Evolutionary conservation across 2,113 vertebrate species (phyloP).

Genomic region (Synodontis membranacea): DNA sequence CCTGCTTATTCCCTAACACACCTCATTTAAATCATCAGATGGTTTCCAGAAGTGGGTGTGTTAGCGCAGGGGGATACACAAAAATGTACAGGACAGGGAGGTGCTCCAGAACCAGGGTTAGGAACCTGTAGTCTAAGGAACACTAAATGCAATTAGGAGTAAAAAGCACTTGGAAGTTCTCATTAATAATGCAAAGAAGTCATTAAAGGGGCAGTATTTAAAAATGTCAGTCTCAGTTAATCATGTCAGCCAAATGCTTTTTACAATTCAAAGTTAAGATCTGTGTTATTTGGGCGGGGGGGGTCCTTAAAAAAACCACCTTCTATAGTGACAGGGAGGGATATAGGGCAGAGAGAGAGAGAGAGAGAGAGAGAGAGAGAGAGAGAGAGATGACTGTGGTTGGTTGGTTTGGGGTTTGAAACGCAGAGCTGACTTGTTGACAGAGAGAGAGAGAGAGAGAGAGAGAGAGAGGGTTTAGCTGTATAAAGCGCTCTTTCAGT

Average conservation of each 20-base stretch:
- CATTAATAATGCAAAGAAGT: background rate
- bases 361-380: slow-evolving; percentile 25
- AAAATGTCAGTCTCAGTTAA: background rate
- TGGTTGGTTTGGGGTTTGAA: slow-evolving; percentile 26
- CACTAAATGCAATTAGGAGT: background rate
- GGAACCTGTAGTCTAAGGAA: background rate
- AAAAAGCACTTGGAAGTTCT: background rate
- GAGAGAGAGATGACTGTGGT: slow-evolving; percentile 36
- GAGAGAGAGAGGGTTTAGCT: slow-evolving; percentile 11
- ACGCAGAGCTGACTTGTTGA: slow-evolving; percentile 1
- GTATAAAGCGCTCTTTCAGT: slow-evolving; percentile 76
- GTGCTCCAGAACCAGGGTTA: background rate
- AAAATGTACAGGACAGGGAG: background rate
- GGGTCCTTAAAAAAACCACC: background rate
- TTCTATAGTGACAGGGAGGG: background rate
- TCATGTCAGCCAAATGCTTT: background rate
- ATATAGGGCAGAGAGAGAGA: background rate
- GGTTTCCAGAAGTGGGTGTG: background rate
- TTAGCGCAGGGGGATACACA: background rate
- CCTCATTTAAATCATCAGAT: background rate
- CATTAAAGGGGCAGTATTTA: background rate
- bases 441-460: slow-evolving; percentile 1
- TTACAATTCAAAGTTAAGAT: background rate
- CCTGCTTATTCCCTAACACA: background rate
- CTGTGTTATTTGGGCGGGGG: background rate